Percentiles rank a stretch among this genome's conserved stretches.
Conservation (phyloP, 2,797 vertebrate genomes). For the Cossypha polioptera region DNA sequence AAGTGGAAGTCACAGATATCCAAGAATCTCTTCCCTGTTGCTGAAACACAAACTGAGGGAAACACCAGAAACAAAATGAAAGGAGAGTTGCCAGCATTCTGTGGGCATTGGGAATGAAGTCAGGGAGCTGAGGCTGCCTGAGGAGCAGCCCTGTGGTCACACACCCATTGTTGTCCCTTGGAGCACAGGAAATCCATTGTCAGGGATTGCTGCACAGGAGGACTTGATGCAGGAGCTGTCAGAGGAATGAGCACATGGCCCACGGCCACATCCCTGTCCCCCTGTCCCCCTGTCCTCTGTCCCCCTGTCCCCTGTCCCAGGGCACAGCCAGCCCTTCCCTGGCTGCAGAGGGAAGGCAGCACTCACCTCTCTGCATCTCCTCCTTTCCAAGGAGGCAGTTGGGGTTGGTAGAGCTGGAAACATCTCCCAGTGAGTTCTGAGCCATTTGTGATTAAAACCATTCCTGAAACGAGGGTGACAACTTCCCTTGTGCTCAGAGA, state of each 20-base stretch:
- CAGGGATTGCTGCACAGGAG: not conserved
- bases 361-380: not conserved
- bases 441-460: not conserved
- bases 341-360: not conserved
- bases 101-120: constrained; percentile 33
- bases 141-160: constrained; percentile 54
- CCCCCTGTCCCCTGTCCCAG: not conserved
- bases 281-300: not conserved
- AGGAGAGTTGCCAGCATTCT: constrained; percentile 51
- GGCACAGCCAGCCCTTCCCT: not conserved
- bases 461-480: accelerated
- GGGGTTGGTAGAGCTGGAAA: not conserved
- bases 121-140: constrained; percentile 51
- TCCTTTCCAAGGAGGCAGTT: not conserved
- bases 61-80: not conserved
- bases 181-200: constrained; percentile 48
- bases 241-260: not conserved
- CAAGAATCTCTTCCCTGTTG: constrained; percentile 27
- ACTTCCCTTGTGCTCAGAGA: accelerated
- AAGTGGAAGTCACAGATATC: constrained; percentile 41
- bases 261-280: not conserved
- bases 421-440: not conserved
- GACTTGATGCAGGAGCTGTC: not conserved
- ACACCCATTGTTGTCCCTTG: constrained; percentile 12
- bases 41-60: constrained; percentile 46